Base-by-base conservation (phyloP, 2,797 vertebrate species). In the Poecilia gillii region DNA sequence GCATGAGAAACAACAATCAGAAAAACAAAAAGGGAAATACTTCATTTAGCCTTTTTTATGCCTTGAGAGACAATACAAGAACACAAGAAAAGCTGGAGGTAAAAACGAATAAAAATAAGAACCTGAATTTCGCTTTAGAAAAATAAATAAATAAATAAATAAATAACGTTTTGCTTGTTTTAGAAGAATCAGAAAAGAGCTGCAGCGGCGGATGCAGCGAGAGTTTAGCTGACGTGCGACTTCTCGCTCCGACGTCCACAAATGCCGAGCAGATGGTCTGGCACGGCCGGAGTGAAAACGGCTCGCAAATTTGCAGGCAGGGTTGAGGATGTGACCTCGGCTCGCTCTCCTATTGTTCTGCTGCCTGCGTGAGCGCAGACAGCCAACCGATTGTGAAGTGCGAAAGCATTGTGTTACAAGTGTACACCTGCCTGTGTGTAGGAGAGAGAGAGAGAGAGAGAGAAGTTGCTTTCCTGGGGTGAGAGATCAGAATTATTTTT, bases 201-300 rank as follows among this genome's bases (percentile, higher is more conserved):
- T 59, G 51, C 78, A 80, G 81, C 78, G 73, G 55, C 79, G 81
- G 81, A 89, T n/a, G 39, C 25, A 84, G 83, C 82, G 80, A 84
- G 88, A 82, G 80, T 90, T 93, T 88, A 87, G 91, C 89, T 88
- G 87, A 95, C 93, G 93, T 93, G 92, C 94, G 87, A 85, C 87
- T 83, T 79, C 83, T 92, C 79, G 74, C 72, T 85, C 76, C 57
- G 64, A 90, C 84, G 68, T 89, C 86, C 86, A 88, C 91, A 94
- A 93, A 94, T 94, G 84, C 89, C 68, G 85, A 92, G 88, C 93
- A 95, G 94, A 95, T 95, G 94, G 91, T 87, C 87, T 89, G 92
- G 88, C 90, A 86, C 62, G 49, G 76, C 84, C 85, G 71, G 91
- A 93, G 93, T 92, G 85, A 94, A 93, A 92, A 92, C 88, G 45